Evolutionary conservation across 1,140 invertebrate species (phyloP).

Genomic region (Brachionus asplanchnoidis): DNA sequence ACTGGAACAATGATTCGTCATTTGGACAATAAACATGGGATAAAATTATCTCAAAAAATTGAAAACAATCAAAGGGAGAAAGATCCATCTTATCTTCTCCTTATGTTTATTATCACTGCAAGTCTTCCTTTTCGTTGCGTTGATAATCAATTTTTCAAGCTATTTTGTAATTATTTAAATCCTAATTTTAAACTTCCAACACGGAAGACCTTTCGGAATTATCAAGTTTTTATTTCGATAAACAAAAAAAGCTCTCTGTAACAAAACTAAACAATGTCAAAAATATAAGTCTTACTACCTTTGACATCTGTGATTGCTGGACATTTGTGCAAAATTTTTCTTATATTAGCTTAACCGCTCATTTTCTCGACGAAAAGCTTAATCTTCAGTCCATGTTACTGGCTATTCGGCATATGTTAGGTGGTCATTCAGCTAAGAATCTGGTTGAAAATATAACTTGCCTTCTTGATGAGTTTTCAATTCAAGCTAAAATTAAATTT

Average conservation of each 20-base stretch:
- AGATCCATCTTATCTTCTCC: not conserved
- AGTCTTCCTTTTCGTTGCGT: not conserved
- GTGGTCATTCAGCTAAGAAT: not conserved
- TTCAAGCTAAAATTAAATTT: not conserved
- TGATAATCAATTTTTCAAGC: not conserved
- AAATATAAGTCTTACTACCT: not conserved
- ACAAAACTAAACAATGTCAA: not conserved
- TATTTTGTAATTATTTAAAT: not conserved
- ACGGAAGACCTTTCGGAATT: not conserved
- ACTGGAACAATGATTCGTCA: not conserved
- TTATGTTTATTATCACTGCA: not conserved
- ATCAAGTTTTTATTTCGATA: not conserved
- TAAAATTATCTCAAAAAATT: not conserved
- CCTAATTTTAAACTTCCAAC: not conserved
- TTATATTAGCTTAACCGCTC: not conserved
- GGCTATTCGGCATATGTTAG: not conserved
- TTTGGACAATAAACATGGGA: not conserved
- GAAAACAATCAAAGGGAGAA: not conserved
- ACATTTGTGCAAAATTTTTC: conserved; percentile 29
- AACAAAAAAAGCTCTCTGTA: not conserved
- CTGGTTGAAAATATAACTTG: not conserved
- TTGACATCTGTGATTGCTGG: too few relatives aligned
- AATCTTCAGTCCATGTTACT: not conserved
- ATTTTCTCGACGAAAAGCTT: not conserved
- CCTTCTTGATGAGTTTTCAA: not conserved